Conservation (phyloP, 2,113 vertebrate species). For the Heterocephalus glaber region DNA sequence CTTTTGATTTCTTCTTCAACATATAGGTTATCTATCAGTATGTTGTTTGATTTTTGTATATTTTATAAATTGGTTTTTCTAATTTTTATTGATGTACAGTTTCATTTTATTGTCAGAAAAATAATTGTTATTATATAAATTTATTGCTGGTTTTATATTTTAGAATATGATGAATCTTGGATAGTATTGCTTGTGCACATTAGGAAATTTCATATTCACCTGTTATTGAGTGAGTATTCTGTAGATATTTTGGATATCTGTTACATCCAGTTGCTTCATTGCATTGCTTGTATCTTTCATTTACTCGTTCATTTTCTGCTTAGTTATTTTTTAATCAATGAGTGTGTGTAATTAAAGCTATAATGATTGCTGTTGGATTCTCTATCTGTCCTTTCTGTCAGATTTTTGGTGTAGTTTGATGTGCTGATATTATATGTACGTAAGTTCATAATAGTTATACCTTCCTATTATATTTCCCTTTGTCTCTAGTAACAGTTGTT, state of each 20-base stretch:
- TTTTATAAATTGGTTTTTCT: neutral
- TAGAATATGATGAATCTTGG: neutral
- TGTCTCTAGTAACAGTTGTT: neutral
- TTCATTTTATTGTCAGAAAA: neutral
- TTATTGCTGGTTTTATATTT: neutral
- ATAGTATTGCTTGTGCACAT: neutral
- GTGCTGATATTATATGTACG: neutral
- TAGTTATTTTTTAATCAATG: neutral
- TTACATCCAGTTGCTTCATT: neutral
- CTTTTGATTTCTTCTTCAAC: neutral
- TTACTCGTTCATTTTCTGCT: neutral
- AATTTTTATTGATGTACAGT: neutral
- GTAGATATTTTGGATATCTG: neutral
- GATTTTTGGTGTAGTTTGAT: neutral
- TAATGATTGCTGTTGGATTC: neutral
- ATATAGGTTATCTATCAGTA: neutral
- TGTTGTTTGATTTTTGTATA: neutral
- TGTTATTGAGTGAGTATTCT: neutral
- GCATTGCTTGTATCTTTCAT: neutral
- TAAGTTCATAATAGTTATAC: neutral
- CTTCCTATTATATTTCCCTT: neutral
- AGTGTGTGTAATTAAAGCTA: neutral
- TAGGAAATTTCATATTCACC: neutral
- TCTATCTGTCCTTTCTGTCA: neutral
- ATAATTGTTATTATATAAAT: neutral